Conservation (phyloP, 1,140 invertebrate species). For the Araneus ventricosus region DNA sequence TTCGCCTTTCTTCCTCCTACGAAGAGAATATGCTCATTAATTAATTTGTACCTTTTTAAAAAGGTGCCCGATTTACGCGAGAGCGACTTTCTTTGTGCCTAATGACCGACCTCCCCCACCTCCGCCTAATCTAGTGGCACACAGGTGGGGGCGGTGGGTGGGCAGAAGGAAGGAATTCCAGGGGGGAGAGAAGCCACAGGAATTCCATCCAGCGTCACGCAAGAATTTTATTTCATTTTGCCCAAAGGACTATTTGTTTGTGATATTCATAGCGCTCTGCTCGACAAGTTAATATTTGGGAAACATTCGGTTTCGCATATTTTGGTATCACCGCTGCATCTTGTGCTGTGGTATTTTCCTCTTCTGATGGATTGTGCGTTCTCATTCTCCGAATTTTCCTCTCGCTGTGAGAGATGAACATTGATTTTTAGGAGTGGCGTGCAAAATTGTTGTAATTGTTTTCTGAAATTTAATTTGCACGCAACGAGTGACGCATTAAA, state of each 20-base stretch:
- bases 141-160: background rate
- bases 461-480: background rate
- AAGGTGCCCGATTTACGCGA: slow-evolving; percentile 65
- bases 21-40: slow-evolving; percentile 47
- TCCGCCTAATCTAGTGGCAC: background rate
- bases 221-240: slow-evolving; percentile 71
- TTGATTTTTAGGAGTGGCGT: background rate
- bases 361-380: background rate
- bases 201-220: slow-evolving; percentile 52
- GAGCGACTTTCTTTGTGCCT: slow-evolving; percentile 60
- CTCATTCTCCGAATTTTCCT: background rate
- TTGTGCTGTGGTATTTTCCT: background rate
- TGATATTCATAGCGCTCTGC: slow-evolving; percentile 15
- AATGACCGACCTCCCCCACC: slow-evolving; percentile 11
- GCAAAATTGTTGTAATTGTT: background rate
- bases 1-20: slow-evolving; percentile 5
- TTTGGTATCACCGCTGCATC: background rate
- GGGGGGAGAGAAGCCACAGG: slow-evolving; percentile 49
- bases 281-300: slow-evolving; percentile 33
- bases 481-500: no score
- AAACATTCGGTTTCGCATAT: slow-evolving; percentile 16
- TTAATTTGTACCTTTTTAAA: slow-evolving; percentile 74
- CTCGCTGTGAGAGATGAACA: background rate
- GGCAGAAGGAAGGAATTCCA: slow-evolving; percentile 27
- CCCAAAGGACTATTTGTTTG: slow-evolving; percentile 11